A percentile compares a stretch with the other conserved stretches of the same genome.
Evolutionary conservation across 2,113 vertebrate species (phyloP).

Genomic region (Strix aluco): DNA sequence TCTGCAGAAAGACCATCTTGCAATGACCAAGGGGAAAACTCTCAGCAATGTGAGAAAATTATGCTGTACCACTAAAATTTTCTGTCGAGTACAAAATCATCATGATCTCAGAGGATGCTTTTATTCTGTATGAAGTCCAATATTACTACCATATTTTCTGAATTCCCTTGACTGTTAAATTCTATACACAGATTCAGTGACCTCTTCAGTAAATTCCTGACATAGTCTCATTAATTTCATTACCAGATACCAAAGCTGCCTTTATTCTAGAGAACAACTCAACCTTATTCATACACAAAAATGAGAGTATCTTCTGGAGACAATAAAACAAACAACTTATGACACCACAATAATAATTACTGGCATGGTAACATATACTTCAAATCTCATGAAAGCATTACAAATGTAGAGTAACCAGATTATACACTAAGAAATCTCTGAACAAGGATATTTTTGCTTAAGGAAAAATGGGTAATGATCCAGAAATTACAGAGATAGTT

Average conservation of each 20-base stretch:
- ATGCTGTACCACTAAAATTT: background rate
- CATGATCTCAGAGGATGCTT: background rate
- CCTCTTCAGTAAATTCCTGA: background rate
- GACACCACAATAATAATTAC: background rate
- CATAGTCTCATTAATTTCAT: background rate
- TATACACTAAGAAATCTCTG: background rate
- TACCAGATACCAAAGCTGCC: background rate
- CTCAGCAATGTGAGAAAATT: background rate
- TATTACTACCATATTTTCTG: background rate
- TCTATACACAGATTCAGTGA: background rate
- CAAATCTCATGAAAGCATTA: background rate
- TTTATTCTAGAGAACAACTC: background rate
- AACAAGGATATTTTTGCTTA: background rate
- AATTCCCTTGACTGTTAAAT: background rate
- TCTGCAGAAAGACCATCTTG: background rate
- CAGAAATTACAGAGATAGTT: background rate
- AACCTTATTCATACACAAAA: background rate
- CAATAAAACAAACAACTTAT: background rate
- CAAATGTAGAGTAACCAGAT: background rate
- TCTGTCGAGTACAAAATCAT: background rate
- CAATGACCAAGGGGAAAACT: background rate
- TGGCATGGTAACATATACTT: background rate
- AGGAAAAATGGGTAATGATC: conserved; percentile 28
- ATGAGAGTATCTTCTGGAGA: background rate
- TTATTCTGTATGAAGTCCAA: background rate